phyloP scores from a whole-genome alignment of 2,888 invertebrate genomes.

The Lottia gigantea region DNA sequence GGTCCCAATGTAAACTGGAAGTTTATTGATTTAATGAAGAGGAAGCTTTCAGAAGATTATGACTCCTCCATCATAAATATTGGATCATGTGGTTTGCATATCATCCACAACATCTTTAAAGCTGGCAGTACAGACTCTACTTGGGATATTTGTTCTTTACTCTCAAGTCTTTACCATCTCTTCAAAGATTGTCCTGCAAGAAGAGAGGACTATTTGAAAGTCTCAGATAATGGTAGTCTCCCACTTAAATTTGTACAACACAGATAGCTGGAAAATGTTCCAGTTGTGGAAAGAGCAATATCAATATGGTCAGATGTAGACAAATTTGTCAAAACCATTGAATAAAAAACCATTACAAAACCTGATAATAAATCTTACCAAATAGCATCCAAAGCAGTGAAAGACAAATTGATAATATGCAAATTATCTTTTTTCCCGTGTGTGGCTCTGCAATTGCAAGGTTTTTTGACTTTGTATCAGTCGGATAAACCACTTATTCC shows the following conservation, averaged over 20 bases:
- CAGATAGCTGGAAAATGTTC: conserved; percentile 39
- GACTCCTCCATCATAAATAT: conserved; percentile 28
- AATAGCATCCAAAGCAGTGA: no score
- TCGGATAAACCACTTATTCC: no score
- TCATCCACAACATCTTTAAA: conserved; percentile 40
- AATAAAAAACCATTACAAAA: no score
- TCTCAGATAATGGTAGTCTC: conserved; percentile 34
- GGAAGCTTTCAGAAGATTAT: conserved; percentile 23
- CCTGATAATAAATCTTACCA: not conserved
- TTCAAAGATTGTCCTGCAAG: conserved; percentile 54
- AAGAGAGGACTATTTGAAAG: conserved; percentile 40
- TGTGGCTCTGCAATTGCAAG: no score
- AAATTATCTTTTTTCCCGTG: no score
- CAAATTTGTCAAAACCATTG: conserved; percentile 30
- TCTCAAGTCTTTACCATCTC: conserved; percentile 46
- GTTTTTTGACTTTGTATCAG: no score
- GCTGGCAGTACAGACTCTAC: conserved; percentile 23
- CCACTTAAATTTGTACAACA: conserved; percentile 49
- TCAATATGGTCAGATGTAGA: conserved; percentile 22
- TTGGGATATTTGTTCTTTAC: conserved; percentile 37
- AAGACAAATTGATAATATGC: no score
- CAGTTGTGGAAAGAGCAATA: conserved; percentile 31
- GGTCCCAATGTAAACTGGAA: conserved; percentile 35
- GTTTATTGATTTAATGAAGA: conserved; percentile 20
- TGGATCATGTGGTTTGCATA: conserved; percentile 39